These are phyloP conservation scores for Aethina tumida DNA, from an alignment of 1,140 invertebrate species.

Conservation along the genomic window DNA sequence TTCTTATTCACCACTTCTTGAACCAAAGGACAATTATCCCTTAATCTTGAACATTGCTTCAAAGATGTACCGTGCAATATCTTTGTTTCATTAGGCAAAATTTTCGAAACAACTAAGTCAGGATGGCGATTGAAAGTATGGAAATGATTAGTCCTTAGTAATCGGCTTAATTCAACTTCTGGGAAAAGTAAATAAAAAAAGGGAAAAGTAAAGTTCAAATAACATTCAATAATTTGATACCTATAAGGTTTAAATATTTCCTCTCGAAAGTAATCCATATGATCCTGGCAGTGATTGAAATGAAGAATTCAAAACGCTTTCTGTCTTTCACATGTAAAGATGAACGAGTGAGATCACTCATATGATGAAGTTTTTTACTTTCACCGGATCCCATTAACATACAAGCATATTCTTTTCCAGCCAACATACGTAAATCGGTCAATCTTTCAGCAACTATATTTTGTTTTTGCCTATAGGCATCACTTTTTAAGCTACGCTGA, in stretches of 20 bases:
- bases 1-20: no score
- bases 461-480: no score
- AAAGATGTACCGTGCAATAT: constrained; percentile 28
- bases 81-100: constrained; percentile 26
- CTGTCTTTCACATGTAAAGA: constrained; percentile 49
- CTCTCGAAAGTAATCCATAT: constrained; percentile 52
- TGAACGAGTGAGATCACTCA: constrained; percentile 39
- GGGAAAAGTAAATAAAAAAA: constrained; percentile 10
- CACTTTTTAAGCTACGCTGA: no score
- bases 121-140: constrained; percentile 38
- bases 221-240: constrained; percentile 22
- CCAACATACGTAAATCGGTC: constrained; percentile 43
- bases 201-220: not conserved
- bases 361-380: constrained; percentile 45
- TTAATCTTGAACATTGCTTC: constrained; percentile 30
- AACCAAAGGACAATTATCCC: constrained; percentile 30
- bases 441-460: no score
- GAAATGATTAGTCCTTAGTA: constrained; percentile 48
- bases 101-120: constrained; percentile 21
- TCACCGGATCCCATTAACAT: constrained; percentile 43
- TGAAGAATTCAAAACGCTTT: constrained; percentile 45
- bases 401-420: constrained; percentile 48
- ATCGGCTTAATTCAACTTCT: constrained; percentile 49
- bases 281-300: constrained; percentile 46
- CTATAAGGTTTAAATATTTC: constrained; percentile 46